Evolutionary conservation across 1,140 invertebrate species (phyloP).

Genomic region (Pseudomyrmex sp.): DNA sequence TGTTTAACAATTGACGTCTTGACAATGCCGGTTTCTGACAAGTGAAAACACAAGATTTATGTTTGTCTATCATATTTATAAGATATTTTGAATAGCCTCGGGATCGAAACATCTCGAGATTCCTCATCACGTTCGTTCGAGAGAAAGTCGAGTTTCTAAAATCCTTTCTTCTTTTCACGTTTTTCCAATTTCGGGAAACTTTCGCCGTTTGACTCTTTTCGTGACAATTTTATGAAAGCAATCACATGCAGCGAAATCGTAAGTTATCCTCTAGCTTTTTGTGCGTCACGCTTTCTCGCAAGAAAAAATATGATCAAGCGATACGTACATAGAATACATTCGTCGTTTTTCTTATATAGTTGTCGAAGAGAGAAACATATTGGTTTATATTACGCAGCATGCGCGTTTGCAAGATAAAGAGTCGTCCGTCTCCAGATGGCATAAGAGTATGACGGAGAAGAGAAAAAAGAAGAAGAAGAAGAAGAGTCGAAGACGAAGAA

Average conservation of each 20-base stretch:
- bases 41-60: neutral
- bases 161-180: no score
- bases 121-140: no score
- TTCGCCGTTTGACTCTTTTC: no score
- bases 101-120: neutral
- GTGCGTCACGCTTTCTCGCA: neutral
- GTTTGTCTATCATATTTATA: neutral
- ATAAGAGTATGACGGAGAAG: slow-evolving; percentile 15
- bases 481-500: neutral
- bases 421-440: slow-evolving; percentile 1
- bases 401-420: slow-evolving; percentile 28
- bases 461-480: neutral
- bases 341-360: neutral
- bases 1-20: slow-evolving; percentile 3
- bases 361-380: slow-evolving; percentile 6
- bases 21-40: neutral
- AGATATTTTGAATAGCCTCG: neutral
- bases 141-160: no score
- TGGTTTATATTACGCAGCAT: slow-evolving; percentile 13
- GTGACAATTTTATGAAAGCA: no score
- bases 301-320: neutral
- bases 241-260: no score
- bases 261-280: no score
- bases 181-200: no score
- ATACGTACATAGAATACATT: neutral